These are phyloP conservation scores for Ooceraea biroi DNA, from an alignment of 1,140 invertebrate genomes.

Conservation along the genomic window DNA sequence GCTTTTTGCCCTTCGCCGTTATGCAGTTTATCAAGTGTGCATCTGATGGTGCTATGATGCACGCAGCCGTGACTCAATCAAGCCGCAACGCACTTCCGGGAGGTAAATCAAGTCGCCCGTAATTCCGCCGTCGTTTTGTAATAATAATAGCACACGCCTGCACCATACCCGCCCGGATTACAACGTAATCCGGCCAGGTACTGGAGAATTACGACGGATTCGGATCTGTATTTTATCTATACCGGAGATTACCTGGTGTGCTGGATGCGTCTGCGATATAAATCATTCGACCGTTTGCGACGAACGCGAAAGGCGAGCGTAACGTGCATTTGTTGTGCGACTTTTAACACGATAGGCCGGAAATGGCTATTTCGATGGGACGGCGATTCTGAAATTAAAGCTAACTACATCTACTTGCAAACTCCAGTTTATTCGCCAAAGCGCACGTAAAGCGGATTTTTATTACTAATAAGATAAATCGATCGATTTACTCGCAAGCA, in stretches of 20 bases:
- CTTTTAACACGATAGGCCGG: conserved; percentile 8
- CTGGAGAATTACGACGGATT: conserved; percentile 70
- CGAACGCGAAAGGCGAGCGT: conserved; percentile 25
- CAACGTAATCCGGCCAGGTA: conserved; percentile 68
- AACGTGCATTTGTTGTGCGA: conserved; percentile 24
- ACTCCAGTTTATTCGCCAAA: not conserved
- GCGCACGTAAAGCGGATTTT: not conserved
- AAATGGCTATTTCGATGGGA: not conserved
- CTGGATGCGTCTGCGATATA: conserved; percentile 44
- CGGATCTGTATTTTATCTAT: conserved; percentile 73
- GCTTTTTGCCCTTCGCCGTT: conserved; percentile 71
- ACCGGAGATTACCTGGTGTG: conserved; percentile 71
- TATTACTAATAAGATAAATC: not conserved
- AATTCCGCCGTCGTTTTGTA: conserved; percentile 70
- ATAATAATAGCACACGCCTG: conserved; percentile 58
- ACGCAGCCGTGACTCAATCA: conserved; percentile 65
- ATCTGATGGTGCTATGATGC: conserved; percentile 66
- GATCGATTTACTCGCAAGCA: not conserved
- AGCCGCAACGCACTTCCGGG: conserved; percentile 68
- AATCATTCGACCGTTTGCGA: conserved; percentile 47
- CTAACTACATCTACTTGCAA: not conserved
- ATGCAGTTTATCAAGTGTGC: conserved; percentile 73
- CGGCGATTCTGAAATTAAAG: not conserved
- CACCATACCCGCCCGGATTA: conserved; percentile 64
- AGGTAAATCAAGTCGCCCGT: conserved; percentile 75